Base-by-base conservation (phyloP, 2,797 vertebrate genomes). In the Acipenser transmontanus region DNA sequence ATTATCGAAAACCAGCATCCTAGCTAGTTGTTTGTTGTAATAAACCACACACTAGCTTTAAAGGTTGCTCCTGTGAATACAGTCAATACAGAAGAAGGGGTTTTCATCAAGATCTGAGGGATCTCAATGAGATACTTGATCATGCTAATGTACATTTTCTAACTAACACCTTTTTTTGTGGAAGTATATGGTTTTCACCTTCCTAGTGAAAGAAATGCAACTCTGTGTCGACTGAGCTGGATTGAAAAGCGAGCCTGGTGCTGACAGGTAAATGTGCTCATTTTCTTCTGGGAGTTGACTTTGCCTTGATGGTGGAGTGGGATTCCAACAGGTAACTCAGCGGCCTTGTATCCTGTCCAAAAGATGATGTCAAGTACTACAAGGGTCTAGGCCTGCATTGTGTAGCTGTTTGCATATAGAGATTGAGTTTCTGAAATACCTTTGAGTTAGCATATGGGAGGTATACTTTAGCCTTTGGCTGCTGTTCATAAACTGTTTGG, bases 181-280 rank as follows among this genome's bases (percentile, higher is more conserved):
- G 85, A 87, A 85, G 88, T 87, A 74, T 87, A 91, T 87, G 82
- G 72, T 78, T 94, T 95, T 97, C 91, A 79, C 80, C 89, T 96
- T 94, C 88, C 91, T 80, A 85, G 78, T 84, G 85, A 92, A 91
- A 93, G 88, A 91, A 88, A 93, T 77, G 83, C 88, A 86, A 82
- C 88, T 91, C 87, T 93, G 90, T 93, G 91, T 93, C 91, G 89
- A 87, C 89, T 87, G 88, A 80, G 83, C 78, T 85, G 91, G 91
- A 89, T 89, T 95, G 96, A 95, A 96, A 97, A 94, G 92, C 79
- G 94, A 97, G 92, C 92, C 86, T 81, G 88, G 92, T 88, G 96
- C 93, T 97, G 96, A 98, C 94, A 97, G 95, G 92, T 95, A 97
- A 97, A 96, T 95, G 93, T 90, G 92, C 91, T 96, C 94, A 97